Base-by-base conservation (phyloP, 2,113 vertebrate species). In the Prinia subflava region DNA sequence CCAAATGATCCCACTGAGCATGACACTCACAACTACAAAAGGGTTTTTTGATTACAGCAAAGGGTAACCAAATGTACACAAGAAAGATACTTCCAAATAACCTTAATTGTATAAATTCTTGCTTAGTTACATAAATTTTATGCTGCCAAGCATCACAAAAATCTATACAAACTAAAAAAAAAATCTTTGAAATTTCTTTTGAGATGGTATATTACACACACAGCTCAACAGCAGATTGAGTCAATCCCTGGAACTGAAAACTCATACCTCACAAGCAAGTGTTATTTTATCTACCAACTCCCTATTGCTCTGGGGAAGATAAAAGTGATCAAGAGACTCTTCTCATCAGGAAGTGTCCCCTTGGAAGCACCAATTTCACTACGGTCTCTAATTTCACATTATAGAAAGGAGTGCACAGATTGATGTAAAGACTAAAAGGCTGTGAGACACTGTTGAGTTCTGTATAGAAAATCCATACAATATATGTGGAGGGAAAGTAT, bases 61-160 rank as follows among this genome's bases (percentile, higher is more conserved):
- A 85, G 24, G 4, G 6, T 28, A 52, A 68, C 19, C 44, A 60
- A 52, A 85, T 3, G 21, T n/a, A 55, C 19, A 41, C 0, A 0
- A 65, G 75, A 21, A 81, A 15, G 33, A 37, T 28, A 65, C 5
- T 80, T 80, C 41, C 23, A 91, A 67, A 73, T 41, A 77, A 74
- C 31, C 37, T 41, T 21, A 73, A 37, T 65, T 53, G 35, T 24
- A 79, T 42, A 79, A 28, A 64, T 44, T 44, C 11, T 64, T 79
- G 31, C 39, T 64, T 53, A 78, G 49, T 30, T 44, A 64, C 49
- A 65, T 79, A 65, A 42, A 65, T 44, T 79, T 65, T 44, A 44
- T 35, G 69, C 77, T 87, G 22, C 24, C 60, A 87, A 65, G 55
- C 27, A 62, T 41, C 27, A 47, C 21, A 81, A 94, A 78, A 87